Conservation (phyloP, 2,113 vertebrate genomes). For the Henicopernis longicauda region DNA sequence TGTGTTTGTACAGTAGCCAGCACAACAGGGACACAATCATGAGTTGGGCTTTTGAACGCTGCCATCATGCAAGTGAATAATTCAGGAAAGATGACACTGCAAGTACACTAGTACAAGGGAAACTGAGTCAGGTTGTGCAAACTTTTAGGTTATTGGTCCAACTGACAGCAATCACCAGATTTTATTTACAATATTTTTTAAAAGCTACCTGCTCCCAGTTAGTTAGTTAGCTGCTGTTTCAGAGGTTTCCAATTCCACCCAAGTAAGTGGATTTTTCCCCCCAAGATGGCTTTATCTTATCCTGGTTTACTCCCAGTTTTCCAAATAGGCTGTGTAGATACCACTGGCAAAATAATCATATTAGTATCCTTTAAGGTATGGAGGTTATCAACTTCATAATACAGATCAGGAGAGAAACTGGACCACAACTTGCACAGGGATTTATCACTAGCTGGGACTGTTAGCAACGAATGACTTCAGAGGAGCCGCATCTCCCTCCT, state of each 20-base stretch:
- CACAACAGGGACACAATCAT: rapidly evolving
- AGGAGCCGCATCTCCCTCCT: background rate
- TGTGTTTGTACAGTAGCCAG: background rate
- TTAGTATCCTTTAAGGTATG: background rate
- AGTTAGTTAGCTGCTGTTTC: background rate
- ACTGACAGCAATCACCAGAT: background rate
- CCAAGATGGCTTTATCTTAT: background rate
- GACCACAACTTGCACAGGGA: background rate
- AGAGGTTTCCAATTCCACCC: background rate
- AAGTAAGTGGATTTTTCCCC: background rate
- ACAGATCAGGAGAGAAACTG: background rate
- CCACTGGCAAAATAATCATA: background rate
- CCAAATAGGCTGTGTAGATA: background rate
- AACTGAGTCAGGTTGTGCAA: background rate
- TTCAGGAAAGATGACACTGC: background rate
- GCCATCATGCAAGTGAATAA: background rate
- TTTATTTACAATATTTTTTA: background rate
- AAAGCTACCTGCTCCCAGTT: background rate
- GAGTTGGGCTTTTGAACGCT: background rate
- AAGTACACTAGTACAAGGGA: background rate
- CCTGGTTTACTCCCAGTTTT: background rate
- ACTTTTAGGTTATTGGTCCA: background rate
- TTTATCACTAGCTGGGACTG: background rate
- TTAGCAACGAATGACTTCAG: background rate
- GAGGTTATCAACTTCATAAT: background rate